Conservation (phyloP, 2,797 vertebrate genomes). For the Allobates femoralis region DNA sequence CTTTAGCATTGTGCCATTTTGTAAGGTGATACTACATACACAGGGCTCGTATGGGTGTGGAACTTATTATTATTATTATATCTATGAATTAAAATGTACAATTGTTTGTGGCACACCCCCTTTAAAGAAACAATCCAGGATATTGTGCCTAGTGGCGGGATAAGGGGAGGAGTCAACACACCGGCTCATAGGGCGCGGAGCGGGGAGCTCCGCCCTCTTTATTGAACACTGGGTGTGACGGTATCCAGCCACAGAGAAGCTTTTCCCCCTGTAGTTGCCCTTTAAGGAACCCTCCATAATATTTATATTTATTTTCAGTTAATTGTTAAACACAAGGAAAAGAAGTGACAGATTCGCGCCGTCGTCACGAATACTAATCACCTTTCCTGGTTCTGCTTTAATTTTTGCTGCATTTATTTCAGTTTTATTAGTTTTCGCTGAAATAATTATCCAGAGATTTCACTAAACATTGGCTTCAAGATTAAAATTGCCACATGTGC, state of each 20-base stretch:
- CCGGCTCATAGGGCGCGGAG: too few species aligned
- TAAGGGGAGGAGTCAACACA: neutral
- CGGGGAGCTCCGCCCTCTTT: too few species aligned
- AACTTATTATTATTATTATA: too few species aligned
- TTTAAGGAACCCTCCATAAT: slow-evolving; percentile 19
- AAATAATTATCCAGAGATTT: slow-evolving; percentile 59
- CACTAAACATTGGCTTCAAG: slow-evolving; percentile 52
- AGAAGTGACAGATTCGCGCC: neutral
- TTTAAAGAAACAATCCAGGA: neutral
- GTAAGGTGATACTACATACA: too few species aligned
- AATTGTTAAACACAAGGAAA: neutral
- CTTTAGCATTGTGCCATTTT: too few species aligned
- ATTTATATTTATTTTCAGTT: neutral
- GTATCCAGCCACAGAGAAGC: too few species aligned
- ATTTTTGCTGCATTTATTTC: slow-evolving; percentile 58
- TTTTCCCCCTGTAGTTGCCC: too few species aligned
- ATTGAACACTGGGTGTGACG: too few species aligned
- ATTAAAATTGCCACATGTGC: slow-evolving; percentile 57
- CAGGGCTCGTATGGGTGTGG: too few species aligned
- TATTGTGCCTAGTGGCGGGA: neutral
- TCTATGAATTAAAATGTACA: too few species aligned
- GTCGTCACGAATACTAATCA: slow-evolving; percentile 42
- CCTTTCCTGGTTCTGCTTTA: neutral
- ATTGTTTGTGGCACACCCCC: too few species aligned
- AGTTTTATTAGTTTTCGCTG: slow-evolving; percentile 56